Percentiles rank a stretch among this genome's conserved stretches.
Conservation (phyloP, 2,797 vertebrate genomes). For the Amniataba percoides region DNA sequence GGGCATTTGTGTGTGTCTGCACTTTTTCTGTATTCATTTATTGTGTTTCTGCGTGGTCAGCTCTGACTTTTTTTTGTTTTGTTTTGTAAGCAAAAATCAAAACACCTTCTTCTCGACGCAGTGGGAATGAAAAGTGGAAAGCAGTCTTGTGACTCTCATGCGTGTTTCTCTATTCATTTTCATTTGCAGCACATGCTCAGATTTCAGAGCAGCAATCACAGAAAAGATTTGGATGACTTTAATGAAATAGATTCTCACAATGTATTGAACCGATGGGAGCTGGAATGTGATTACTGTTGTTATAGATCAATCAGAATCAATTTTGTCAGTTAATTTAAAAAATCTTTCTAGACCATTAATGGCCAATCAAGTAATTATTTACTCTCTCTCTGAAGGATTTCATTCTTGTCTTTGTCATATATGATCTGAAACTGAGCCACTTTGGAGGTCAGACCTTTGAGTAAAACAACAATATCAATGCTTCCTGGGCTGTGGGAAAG, state of each 20-base stretch:
- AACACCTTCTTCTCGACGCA: background rate
- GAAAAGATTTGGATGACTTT: background rate
- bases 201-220: slow-evolving; percentile 1
- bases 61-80: background rate
- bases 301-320: background rate
- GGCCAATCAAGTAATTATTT: background rate
- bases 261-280: background rate
- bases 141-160: background rate
- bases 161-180: background rate
- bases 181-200: background rate
- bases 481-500: background rate
- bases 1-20: background rate
- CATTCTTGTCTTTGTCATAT: background rate
- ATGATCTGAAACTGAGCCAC: background rate
- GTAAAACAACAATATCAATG: background rate
- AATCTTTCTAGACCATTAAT: too few relatives aligned
- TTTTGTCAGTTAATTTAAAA: too few relatives aligned
- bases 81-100: background rate
- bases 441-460: background rate
- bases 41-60: background rate
- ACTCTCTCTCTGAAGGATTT: too few relatives aligned
- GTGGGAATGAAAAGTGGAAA: background rate
- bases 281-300: background rate
- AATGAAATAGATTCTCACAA: background rate
- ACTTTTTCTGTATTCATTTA: background rate